Conservation (phyloP, 2,888 invertebrate genomes). For the Morpho helenor region DNA sequence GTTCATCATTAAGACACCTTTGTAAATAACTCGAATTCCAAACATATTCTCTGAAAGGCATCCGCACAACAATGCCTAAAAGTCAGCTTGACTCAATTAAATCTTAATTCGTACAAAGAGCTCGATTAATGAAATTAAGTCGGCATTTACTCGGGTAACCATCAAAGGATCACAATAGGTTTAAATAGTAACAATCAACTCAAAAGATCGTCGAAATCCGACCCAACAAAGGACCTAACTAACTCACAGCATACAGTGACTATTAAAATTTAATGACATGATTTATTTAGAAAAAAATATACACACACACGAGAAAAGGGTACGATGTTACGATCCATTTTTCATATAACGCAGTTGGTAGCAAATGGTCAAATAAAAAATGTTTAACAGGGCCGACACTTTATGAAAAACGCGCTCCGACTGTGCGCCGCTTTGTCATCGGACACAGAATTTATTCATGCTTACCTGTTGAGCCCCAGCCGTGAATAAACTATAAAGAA, state of each 20-base stretch:
- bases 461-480: constrained; percentile 72
- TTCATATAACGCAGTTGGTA: constrained; percentile 79
- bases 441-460: constrained; percentile 69
- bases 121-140: constrained; percentile 79
- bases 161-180: constrained; percentile 63
- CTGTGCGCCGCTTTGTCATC: constrained; percentile 73
- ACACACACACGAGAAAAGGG: constrained; percentile 66
- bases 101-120: constrained; percentile 76
- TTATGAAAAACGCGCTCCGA: constrained; percentile 73
- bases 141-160: constrained; percentile 74
- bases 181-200: constrained; percentile 75
- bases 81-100: constrained; percentile 73
- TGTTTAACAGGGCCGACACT: constrained; percentile 75
- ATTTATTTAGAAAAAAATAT: constrained; percentile 71
- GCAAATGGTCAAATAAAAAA: constrained; percentile 78
- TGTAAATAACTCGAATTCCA: constrained; percentile 64
- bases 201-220: constrained; percentile 62
- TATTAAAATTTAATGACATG: constrained; percentile 80
- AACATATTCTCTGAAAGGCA: constrained; percentile 46
- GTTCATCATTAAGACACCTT: constrained; percentile 62
- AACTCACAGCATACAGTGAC: constrained; percentile 70
- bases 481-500: constrained; percentile 72
- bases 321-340: constrained; percentile 77
- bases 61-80: constrained; percentile 49
- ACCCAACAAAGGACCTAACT: constrained; percentile 74